Percentiles rank a stretch among this genome's conserved stretches.
These are phyloP conservation scores for Gallinago stenura DNA, from an alignment of 2,797 vertebrate genomes.

Conservation along the genomic window DNA sequence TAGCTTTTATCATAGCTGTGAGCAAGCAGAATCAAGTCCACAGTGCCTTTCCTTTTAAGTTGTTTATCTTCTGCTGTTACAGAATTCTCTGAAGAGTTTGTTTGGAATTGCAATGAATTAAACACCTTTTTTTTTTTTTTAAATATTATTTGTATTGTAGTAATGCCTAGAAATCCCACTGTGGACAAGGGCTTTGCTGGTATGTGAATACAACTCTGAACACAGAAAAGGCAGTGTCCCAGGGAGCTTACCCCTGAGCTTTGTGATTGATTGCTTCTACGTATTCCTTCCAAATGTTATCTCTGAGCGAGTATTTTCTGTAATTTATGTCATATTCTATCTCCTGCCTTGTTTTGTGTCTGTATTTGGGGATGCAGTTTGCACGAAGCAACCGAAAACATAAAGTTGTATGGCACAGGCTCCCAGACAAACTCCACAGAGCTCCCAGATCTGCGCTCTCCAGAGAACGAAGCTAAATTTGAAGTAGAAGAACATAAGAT, in stretches of 20 bases:
- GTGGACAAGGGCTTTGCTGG: slow-evolving; percentile 10
- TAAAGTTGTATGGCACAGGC: neutral
- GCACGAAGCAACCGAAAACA: neutral
- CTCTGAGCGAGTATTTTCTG: neutral
- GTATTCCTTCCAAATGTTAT: slow-evolving; percentile 11
- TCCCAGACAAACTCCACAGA: neutral
- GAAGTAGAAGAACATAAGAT: neutral
- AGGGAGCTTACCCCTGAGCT: slow-evolving; percentile 31
- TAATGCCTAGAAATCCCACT: slow-evolving; percentile 23
- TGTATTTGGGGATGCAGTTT: slow-evolving; percentile 14
- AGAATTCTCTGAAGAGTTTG: slow-evolving; percentile 50
- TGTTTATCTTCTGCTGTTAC: slow-evolving; percentile 32
- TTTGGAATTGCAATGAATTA: slow-evolving; percentile 40
- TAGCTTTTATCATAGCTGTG: slow-evolving; percentile 37
- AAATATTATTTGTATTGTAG: slow-evolving; percentile 53
- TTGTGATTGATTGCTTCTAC: slow-evolving; percentile 28
- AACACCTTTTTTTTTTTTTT: slow-evolving; percentile 55
- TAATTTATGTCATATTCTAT: slow-evolving; percentile 56
- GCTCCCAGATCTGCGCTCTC: neutral
- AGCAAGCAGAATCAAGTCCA: slow-evolving; percentile 16
- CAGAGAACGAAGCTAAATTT: neutral
- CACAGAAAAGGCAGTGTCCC: neutral
- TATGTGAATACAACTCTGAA: neutral
- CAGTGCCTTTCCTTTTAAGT: slow-evolving; percentile 40
- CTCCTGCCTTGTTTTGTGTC: slow-evolving; percentile 2